Evolutionary conservation across 2,113 vertebrate genomes (phyloP).

Genomic region (Aepyceros melampus): DNA sequence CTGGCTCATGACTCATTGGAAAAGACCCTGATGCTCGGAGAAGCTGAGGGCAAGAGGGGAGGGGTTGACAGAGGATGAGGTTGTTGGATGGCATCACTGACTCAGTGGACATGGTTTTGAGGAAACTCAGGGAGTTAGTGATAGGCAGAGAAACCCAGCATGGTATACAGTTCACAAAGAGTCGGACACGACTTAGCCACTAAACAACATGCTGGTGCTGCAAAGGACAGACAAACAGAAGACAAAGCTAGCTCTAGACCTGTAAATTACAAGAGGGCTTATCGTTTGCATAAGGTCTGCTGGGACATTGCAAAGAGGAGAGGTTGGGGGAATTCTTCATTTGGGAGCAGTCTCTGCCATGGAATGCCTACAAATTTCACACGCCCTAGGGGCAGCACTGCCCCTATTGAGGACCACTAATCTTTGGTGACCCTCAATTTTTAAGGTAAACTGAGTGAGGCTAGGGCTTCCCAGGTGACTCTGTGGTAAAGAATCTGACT

Average conservation of each 20-base stretch:
- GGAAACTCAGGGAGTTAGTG: background rate
- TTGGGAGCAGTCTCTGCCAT: background rate
- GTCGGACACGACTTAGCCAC: background rate
- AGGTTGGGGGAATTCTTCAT: no score
- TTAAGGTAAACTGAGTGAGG: background rate
- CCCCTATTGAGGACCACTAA: no score
- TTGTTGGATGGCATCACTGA: background rate
- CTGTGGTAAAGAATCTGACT: background rate
- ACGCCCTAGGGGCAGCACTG: no score
- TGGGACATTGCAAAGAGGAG: background rate
- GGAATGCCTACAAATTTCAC: background rate
- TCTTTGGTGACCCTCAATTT: background rate
- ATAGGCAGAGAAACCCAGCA: background rate
- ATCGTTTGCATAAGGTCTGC: background rate
- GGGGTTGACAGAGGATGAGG: background rate
- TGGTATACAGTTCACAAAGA: background rate
- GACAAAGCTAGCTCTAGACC: background rate
- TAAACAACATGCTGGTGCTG: background rate
- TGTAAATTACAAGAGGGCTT: background rate
- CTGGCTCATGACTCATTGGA: background rate
- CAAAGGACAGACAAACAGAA: background rate
- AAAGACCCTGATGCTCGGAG: background rate
- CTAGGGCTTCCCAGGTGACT: background rate
- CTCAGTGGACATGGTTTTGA: background rate
- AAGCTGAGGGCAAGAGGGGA: background rate